phyloP scores from a whole-genome alignment of 2,113 vertebrate species.

The Protobothrops mucrosquamatus region DNA sequence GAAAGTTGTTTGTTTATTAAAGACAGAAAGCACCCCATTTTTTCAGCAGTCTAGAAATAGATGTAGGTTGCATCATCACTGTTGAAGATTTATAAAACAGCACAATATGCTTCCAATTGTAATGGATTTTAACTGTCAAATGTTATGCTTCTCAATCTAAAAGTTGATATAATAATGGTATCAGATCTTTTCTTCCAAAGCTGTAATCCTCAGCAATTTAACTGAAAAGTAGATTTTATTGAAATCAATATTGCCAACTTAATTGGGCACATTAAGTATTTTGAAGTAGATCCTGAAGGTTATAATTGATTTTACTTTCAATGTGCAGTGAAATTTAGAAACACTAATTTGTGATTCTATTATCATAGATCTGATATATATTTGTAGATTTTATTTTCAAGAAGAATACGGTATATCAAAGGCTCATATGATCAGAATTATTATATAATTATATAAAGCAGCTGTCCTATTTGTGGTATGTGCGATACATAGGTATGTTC shows the following conservation, averaged over 20 bases:
- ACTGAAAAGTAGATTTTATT: not conserved
- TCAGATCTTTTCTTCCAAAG: not conserved
- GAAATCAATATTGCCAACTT: not conserved
- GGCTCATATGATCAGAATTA: not conserved
- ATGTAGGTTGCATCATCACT: not conserved
- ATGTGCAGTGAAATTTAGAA: not conserved
- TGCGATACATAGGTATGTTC: not conserved
- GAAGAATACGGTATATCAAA: not conserved
- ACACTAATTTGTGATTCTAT: not conserved
- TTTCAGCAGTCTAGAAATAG: not conserved
- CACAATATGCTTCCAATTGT: not conserved
- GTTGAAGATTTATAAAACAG: not conserved
- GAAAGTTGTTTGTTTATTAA: not conserved
- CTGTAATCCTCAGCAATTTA: not conserved
- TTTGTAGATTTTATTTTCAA: not conserved
- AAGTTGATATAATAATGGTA: not conserved
- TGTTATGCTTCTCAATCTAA: not conserved
- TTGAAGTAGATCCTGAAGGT: not conserved
- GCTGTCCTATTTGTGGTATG: not conserved
- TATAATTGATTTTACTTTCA: not conserved
- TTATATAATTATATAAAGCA: not conserved
- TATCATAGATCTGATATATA: not conserved
- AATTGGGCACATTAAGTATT: not conserved
- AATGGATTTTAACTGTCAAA: not conserved
- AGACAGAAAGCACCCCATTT: not conserved